These are phyloP conservation scores for Cephus pygmeus DNA, from an alignment of 2,888 invertebrate genomes.

Conservation along the genomic window DNA sequence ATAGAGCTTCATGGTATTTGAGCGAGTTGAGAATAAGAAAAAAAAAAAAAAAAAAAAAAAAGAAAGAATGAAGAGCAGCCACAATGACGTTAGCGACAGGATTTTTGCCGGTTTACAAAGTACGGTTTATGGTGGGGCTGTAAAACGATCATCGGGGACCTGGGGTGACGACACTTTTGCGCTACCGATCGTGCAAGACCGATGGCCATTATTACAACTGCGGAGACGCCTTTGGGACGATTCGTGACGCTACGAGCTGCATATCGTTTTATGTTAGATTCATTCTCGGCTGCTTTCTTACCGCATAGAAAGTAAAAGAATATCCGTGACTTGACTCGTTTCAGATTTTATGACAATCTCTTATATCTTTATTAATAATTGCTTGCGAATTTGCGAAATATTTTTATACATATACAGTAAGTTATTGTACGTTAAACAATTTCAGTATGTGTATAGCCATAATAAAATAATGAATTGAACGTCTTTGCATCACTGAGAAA, in stretches of 20 bases:
- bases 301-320: neutral
- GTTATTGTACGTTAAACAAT: no score
- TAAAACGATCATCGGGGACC: slow-evolving; percentile 57
- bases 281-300: no score
- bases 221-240: neutral
- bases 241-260: neutral
- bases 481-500: neutral
- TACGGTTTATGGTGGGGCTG: slow-evolving; percentile 49
- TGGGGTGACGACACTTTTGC: slow-evolving; percentile 60
- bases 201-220: slow-evolving; percentile 30
- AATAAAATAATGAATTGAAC: no score
- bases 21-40: slow-evolving; percentile 1
- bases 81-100: slow-evolving; percentile 23
- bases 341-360: neutral
- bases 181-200: slow-evolving; percentile 46
- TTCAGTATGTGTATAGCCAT: no score
- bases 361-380: neutral
- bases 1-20: slow-evolving; percentile 20
- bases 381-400: neutral
- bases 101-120: slow-evolving; percentile 40
- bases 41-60: slow-evolving; percentile 5
- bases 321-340: neutral
- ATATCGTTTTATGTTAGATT: neutral
- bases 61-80: slow-evolving; percentile 12
- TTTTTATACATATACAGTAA: neutral